A percentile compares a stretch with the other conserved stretches of the same genome.
phyloP scores from a whole-genome alignment of 2,113 vertebrate species.

The Gobius niger region DNA sequence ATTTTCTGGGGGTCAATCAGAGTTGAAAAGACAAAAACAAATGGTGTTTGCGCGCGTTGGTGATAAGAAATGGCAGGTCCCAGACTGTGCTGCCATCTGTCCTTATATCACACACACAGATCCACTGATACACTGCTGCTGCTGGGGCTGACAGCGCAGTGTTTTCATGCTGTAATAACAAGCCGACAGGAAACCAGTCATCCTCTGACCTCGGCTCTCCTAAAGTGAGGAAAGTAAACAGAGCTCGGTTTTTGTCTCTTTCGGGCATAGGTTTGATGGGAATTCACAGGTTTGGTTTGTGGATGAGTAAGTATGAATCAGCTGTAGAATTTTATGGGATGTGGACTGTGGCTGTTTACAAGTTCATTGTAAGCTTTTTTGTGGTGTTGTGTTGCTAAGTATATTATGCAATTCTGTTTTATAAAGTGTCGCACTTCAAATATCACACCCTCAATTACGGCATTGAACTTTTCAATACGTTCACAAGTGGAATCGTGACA shows the following conservation, averaged over 20 bases:
- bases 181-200: constrained; percentile 44
- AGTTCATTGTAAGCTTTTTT: neutral
- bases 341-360: neutral
- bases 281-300: neutral
- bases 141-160: constrained; percentile 38
- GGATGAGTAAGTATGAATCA: neutral
- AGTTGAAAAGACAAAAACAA: constrained; percentile 9
- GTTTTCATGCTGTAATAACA: constrained; percentile 37
- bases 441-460: neutral
- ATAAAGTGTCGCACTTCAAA: neutral
- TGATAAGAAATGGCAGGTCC: constrained; percentile 15
- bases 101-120: constrained; percentile 7
- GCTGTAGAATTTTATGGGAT: neutral
- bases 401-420: neutral
- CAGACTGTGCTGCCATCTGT: constrained; percentile 65
- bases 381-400: neutral
- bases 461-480: neutral
- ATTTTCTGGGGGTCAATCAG: neutral
- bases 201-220: constrained; percentile 39
- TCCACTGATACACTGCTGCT: constrained; percentile 1
- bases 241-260: neutral
- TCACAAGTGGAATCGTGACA: neutral
- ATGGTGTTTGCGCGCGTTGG: constrained; percentile 5
- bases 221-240: constrained; percentile 24
- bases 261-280: neutral